phyloP scores from a whole-genome alignment of 2,888 invertebrate species.

The Agriotes lineatus region DNA sequence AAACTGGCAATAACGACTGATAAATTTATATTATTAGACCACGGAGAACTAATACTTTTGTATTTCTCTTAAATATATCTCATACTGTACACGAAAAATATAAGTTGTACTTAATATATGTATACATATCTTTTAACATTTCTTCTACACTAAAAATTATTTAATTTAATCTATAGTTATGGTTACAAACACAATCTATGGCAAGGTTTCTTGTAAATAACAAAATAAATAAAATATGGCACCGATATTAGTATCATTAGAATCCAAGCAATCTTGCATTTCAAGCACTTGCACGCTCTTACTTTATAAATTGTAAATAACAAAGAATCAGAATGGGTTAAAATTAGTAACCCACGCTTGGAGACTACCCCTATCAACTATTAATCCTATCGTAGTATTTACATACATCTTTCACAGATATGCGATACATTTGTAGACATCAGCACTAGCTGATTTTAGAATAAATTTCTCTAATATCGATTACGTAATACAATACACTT shows the following conservation, averaged over 20 bases:
- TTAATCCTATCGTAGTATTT: conserved; percentile 27
- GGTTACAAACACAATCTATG: conserved; percentile 40
- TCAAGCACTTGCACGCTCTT: conserved; percentile 8
- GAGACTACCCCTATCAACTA: conserved; percentile 25
- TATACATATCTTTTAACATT: conserved; percentile 22
- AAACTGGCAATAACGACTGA: conserved; percentile 32
- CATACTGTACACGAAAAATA: conserved; percentile 42
- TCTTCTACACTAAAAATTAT: conserved; percentile 13
- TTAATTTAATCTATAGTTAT: conserved; percentile 21
- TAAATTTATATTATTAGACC: conserved; percentile 22
- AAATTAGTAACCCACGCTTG: conserved; percentile 12
- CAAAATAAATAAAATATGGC: conserved; percentile 48
- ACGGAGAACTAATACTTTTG: conserved; percentile 30
- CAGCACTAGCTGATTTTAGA: conserved; percentile 27
- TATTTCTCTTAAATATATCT: conserved; percentile 27
- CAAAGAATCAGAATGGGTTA: conserved; percentile 12
- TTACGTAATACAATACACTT: conserved; percentile 19
- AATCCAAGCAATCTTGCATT: conserved; percentile 12
- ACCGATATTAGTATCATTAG: conserved; percentile 41
- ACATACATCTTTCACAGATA: conserved; percentile 34
- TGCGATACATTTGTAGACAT: conserved; percentile 28
- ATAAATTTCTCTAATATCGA: conserved; percentile 16
- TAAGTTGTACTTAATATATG: conserved; percentile 39
- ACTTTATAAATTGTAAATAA: background rate
- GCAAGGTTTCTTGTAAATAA: conserved; percentile 45